phyloP scores from a whole-genome alignment of 2,113 vertebrate genomes.

The Glaucidium brasilianum region DNA sequence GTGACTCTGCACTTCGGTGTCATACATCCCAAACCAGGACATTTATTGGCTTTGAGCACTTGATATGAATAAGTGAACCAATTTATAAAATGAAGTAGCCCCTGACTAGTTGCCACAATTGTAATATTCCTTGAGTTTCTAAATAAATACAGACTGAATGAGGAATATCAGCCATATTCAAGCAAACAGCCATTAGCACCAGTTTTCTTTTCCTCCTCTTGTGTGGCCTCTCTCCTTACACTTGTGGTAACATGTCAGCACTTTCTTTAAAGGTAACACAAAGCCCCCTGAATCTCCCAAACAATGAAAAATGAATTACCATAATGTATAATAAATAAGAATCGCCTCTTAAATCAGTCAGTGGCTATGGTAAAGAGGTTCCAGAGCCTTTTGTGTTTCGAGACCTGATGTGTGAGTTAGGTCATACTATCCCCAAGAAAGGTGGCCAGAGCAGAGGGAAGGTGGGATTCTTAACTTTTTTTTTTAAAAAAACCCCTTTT shows the following conservation, averaged over 20 bases:
- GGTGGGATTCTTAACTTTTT: neutral
- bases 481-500: too few species aligned
- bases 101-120: neutral
- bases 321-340: slow-evolving; percentile 52
- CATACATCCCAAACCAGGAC: neutral
- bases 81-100: neutral
- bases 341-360: slow-evolving; percentile 42
- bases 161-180: neutral
- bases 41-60: neutral
- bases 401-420: neutral
- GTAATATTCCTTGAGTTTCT: neutral
- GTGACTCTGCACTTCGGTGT: neutral
- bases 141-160: slow-evolving; percentile 5
- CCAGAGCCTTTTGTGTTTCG: neutral
- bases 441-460: neutral
- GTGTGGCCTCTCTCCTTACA: slow-evolving; percentile 47
- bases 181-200: slow-evolving; percentile 21
- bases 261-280: slow-evolving; percentile 51
- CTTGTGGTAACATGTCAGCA: slow-evolving; percentile 52
- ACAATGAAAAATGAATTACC: slow-evolving; percentile 58
- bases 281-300: slow-evolving; percentile 30
- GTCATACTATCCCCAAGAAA: neutral
- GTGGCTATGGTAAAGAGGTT: neutral
- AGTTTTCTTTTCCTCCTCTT: slow-evolving; percentile 26
- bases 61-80: neutral